phyloP scores from a whole-genome alignment of 2,113 vertebrate genomes.

The Nyctibius bracteatus region DNA sequence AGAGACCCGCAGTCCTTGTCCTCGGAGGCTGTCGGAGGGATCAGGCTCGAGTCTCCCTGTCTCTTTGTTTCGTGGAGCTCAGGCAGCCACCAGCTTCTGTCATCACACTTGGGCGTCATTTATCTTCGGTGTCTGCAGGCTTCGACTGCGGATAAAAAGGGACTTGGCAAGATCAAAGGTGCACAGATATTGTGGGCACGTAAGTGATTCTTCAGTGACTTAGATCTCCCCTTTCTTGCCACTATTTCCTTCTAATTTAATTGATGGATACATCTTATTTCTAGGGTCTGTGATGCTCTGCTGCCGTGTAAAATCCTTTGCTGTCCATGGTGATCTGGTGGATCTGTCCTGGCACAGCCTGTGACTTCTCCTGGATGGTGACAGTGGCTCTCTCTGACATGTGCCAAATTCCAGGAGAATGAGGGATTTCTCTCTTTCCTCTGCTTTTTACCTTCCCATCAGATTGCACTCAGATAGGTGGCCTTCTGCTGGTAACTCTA shows the following conservation, averaged over 20 bases:
- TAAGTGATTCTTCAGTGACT: neutral
- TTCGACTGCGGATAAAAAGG: neutral
- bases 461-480: neutral
- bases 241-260: neutral
- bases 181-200: accelerated
- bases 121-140: neutral
- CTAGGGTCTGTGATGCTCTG: neutral
- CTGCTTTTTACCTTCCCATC: neutral
- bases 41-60: neutral
- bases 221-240: neutral
- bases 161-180: neutral
- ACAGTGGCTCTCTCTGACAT: neutral
- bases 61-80: neutral
- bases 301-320: neutral
- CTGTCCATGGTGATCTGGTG: neutral
- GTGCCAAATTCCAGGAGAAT: neutral
- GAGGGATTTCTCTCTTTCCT: neutral
- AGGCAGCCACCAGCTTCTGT: neutral
- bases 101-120: neutral
- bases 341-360: neutral
- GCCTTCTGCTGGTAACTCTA: neutral
- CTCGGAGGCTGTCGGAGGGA: accelerated
- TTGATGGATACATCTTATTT: neutral
- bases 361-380: neutral
- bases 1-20: neutral